These are phyloP conservation scores for Axea sp. DNA, from an alignment of 2,888 invertebrate species.

Conservation along the genomic window DNA sequence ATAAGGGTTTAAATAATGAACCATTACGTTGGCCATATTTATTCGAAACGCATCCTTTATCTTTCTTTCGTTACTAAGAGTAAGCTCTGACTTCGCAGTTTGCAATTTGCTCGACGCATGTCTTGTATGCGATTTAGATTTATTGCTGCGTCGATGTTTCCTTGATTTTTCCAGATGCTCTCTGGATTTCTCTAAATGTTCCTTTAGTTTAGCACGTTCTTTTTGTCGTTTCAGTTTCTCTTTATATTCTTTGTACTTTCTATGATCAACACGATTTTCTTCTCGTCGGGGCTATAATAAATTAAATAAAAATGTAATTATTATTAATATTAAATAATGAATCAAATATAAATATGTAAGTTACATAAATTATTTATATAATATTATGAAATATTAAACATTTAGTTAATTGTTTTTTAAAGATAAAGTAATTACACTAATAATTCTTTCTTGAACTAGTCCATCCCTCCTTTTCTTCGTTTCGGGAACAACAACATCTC, in stretches of 20 bases:
- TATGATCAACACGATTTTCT: conserved; percentile 87
- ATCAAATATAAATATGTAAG: too few relatives aligned
- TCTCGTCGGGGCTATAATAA: conserved; percentile 87
- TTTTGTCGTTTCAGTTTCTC: conserved; percentile 87
- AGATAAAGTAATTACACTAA: conserved; percentile 82
- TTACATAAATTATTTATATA: too few relatives aligned
- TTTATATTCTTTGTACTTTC: conserved; percentile 89
- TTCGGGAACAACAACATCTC: conserved; percentile 35
- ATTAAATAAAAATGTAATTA: conserved; percentile 3
- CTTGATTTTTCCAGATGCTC: conserved; percentile 79
- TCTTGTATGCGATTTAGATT: conserved; percentile 74
- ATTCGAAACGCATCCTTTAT: conserved; percentile 93
- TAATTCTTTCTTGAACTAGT: conserved; percentile 83
- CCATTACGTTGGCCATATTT: conserved; percentile 89
- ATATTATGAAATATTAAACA: too few relatives aligned
- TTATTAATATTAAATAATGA: conserved; percentile 9
- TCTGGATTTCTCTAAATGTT: conserved; percentile 79
- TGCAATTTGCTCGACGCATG: conserved; percentile 72
- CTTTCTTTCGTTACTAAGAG: conserved; percentile 83
- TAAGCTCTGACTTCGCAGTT: conserved; percentile 80
- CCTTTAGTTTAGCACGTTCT: conserved; percentile 81
- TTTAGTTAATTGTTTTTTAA: too few relatives aligned
- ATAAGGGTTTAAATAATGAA: conserved; percentile 92
- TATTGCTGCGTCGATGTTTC: conserved; percentile 76
- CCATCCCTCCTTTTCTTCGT: conserved; percentile 80